Evolutionary conservation across 2,888 invertebrate species (phyloP).

Genomic region (Noctua comes): DNA sequence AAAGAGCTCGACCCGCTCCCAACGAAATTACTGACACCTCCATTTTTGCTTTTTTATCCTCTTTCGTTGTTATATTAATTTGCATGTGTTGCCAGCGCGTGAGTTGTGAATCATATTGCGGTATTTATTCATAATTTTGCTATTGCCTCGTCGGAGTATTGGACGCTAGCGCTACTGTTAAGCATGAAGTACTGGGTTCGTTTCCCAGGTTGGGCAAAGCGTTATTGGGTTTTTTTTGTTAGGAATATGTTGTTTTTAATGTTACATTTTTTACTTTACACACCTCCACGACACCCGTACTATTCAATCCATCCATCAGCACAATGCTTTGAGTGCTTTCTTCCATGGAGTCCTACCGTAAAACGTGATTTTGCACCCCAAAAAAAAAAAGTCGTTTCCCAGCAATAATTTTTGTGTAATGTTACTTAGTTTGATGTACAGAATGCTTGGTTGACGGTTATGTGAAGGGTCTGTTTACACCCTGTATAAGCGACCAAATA

Average conservation of each 20-base stretch:
- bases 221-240: background rate
- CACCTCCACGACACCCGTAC: too few species aligned
- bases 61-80: constrained; percentile 59
- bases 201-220: background rate
- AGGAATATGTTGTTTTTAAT: too few species aligned
- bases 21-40: constrained; percentile 71
- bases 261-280: too few species aligned
- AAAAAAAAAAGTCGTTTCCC: too few species aligned
- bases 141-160: background rate
- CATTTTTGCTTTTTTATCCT: constrained; percentile 45
- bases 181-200: background rate
- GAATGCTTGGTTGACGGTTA: too few species aligned
- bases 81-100: constrained; percentile 56
- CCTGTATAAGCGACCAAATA: constrained; percentile 23
- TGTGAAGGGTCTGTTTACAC: too few species aligned
- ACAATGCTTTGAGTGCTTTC: too few species aligned
- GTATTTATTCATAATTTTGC: background rate
- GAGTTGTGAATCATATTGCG: constrained; percentile 55
- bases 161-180: background rate
- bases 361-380: too few species aligned
- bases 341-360: too few species aligned
- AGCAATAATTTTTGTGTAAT: too few species aligned
- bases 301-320: too few species aligned
- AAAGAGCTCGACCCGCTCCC: constrained; percentile 60
- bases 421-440: too few species aligned